phyloP scores from a whole-genome alignment of 2,888 invertebrate genomes.

The Sarcophaga variegata region DNA sequence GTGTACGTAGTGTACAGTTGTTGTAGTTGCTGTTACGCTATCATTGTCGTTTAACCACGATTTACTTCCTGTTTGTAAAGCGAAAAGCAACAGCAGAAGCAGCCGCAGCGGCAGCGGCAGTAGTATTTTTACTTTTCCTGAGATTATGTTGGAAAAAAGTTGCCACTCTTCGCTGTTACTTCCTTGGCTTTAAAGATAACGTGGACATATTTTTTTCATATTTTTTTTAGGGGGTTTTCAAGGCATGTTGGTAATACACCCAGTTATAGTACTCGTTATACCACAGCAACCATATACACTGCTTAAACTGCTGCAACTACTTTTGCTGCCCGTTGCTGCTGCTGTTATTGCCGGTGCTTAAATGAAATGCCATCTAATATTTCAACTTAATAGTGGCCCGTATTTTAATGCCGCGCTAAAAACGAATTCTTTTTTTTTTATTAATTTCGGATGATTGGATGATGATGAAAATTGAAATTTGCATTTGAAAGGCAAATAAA shows the following conservation, averaged over 20 bases:
- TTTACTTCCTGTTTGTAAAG: conserved; percentile 66
- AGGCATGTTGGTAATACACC: neutral
- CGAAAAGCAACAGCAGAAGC: too few species aligned
- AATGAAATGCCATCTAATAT: conserved; percentile 61
- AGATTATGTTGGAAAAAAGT: conserved; percentile 55
- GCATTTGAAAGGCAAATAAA: conserved; percentile 44
- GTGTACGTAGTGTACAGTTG: neutral
- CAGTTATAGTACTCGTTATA: neutral
- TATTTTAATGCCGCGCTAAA: conserved; percentile 47
- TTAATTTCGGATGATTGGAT: conserved; percentile 9
- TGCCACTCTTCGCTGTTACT: neutral
- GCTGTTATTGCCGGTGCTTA: conserved; percentile 32
- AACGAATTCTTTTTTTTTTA: neutral
- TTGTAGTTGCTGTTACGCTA: conserved; percentile 35
- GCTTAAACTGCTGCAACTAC: neutral
- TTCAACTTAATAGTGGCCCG: conserved; percentile 54
- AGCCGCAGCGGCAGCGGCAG: neutral
- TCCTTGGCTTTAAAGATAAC: too few species aligned
- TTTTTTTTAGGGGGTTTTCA: conserved; percentile 31
- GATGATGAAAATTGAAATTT: conserved; percentile 56
- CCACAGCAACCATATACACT: neutral
- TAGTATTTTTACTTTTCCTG: conserved; percentile 38
- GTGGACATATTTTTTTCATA: neutral
- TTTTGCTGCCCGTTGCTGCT: neutral
- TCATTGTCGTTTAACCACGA: conserved; percentile 59